These are phyloP conservation scores for Pheosia gnoma DNA, from an alignment of 2,888 invertebrate species.

Conservation along the genomic window DNA sequence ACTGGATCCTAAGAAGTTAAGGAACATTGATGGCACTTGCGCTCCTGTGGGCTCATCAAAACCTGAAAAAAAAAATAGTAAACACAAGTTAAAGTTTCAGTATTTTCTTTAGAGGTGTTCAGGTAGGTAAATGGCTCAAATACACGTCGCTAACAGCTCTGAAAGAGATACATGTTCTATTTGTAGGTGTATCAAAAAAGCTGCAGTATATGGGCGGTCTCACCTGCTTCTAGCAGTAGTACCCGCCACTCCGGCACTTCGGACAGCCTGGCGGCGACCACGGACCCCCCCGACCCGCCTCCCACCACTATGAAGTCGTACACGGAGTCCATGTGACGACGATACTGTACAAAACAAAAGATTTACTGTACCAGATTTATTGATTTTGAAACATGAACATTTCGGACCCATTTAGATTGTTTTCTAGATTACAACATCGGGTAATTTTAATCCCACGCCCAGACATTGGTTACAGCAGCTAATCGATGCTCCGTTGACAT, in stretches of 20 bases:
- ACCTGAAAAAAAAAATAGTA: conserved; percentile 70
- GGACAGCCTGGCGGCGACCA: conserved; percentile 88
- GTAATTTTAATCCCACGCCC: neutral
- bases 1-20: conserved; percentile 93
- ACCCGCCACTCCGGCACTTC: conserved; percentile 90
- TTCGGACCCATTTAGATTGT: neutral
- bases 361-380: neutral
- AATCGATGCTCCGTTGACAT: neutral
- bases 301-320: conserved; percentile 92
- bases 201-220: conserved; percentile 3
- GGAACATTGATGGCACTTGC: conserved; percentile 95
- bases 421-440: neutral
- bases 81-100: too few relatives aligned
- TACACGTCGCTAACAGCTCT: too few relatives aligned
- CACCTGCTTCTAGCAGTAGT: conserved; percentile 89
- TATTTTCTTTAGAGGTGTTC: too few relatives aligned
- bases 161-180: too few relatives aligned
- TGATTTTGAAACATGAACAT: neutral
- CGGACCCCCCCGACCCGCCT: conserved; percentile 89
- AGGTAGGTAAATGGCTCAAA: too few relatives aligned
- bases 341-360: conserved; percentile 59
- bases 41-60: conserved; percentile 94
- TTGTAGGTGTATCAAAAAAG: too few relatives aligned
- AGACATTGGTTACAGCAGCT: neutral
- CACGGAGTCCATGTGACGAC: conserved; percentile 82